phyloP scores from a whole-genome alignment of 2,888 invertebrate species.

The Chouioia cunea region DNA sequence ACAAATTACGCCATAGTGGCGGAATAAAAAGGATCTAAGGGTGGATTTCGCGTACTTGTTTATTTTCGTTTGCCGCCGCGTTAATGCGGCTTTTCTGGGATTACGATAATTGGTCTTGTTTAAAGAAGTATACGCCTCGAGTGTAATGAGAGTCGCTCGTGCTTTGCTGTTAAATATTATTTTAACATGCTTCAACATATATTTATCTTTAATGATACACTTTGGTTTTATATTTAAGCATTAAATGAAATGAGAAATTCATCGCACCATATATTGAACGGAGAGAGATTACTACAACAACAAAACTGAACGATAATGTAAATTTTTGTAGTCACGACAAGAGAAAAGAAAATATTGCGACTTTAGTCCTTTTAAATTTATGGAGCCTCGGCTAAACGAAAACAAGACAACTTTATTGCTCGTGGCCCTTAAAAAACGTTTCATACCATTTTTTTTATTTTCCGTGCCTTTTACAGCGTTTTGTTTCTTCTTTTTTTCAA shows the following conservation, averaged over 20 bases:
- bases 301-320: too few relatives aligned
- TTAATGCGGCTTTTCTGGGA: conserved; percentile 6
- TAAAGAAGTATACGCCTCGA: too few relatives aligned
- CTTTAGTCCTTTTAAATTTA: conserved; percentile 13
- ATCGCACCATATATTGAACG: too few relatives aligned
- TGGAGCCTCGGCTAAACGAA: background rate
- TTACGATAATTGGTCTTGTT: conserved; percentile 25
- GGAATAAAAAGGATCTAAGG: conserved; percentile 26
- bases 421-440: background rate
- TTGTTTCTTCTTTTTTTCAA: background rate
- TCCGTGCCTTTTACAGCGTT: background rate
- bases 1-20: conserved; percentile 31
- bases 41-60: conserved; percentile 5
- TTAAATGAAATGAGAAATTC: too few relatives aligned
- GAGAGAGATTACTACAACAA: too few relatives aligned
- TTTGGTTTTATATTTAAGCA: too few relatives aligned
- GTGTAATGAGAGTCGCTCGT: too few relatives aligned
- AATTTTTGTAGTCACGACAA: too few relatives aligned
- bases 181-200: too few relatives aligned
- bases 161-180: too few relatives aligned
- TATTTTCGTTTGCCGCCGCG: conserved; percentile 14
- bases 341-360: conserved; percentile 9
- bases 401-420: background rate
- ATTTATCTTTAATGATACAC: too few relatives aligned
- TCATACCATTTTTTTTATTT: conserved; percentile 18